These are phyloP conservation scores for Patella caerulea DNA, from an alignment of 2,888 invertebrate genomes.

Conservation along the genomic window DNA sequence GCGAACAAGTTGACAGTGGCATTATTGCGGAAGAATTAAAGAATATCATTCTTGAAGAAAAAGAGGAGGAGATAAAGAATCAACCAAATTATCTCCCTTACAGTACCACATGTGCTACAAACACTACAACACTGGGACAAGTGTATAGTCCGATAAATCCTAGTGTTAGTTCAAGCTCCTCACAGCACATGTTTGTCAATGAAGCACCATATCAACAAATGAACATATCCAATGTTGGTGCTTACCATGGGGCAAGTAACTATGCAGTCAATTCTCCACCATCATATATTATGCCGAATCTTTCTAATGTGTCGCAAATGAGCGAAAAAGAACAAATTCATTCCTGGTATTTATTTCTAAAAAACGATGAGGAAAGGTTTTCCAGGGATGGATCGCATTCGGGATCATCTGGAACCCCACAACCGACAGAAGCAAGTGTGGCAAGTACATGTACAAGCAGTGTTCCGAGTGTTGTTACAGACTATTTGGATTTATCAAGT, in stretches of 20 bases:
- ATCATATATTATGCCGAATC: not conserved
- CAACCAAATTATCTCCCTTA: not conserved
- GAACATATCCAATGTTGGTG: not conserved
- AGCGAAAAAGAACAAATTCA: conserved; percentile 1
- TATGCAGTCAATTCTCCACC: not conserved
- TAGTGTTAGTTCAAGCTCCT: not conserved
- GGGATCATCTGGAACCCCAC: not conserved
- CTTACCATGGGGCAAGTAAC: not conserved
- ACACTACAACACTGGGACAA: not conserved
- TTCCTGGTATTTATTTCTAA: not conserved
- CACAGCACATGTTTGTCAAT: not conserved
- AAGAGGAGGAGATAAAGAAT: not conserved
- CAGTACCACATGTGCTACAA: not conserved
- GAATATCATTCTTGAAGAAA: conserved; percentile 8
- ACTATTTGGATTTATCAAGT: not conserved
- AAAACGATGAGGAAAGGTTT: not conserved
- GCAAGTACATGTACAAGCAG: not conserved
- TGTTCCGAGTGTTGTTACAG: not conserved
- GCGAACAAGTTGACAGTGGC: conserved; percentile 51
- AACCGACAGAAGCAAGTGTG: not conserved
- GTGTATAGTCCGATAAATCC: not conserved
- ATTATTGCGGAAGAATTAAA: conserved; percentile 41
- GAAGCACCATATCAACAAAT: not conserved
- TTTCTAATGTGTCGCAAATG: not conserved
- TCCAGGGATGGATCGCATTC: not conserved